Conservation (phyloP, 2,797 vertebrate species). For the Crocidura indochinensis region DNA sequence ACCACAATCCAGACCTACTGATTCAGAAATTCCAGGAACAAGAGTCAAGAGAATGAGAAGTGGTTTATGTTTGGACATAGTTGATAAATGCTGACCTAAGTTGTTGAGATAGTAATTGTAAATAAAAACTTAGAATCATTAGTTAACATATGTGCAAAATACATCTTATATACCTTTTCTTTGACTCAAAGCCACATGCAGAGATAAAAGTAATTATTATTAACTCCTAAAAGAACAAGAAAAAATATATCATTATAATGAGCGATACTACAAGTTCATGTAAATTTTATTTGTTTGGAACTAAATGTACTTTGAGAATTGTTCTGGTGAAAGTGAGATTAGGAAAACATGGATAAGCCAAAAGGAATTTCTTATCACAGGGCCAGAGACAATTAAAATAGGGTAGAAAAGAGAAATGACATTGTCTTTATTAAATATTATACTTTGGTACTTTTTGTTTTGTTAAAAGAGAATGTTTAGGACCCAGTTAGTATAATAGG, state of each 20-base stretch:
- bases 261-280: not conserved
- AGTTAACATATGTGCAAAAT: not conserved
- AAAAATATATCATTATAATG: not conserved
- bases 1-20: not conserved
- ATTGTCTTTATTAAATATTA: not conserved
- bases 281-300: not conserved
- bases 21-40: slow-evolving; percentile 6
- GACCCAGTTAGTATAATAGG: not conserved
- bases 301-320: not conserved
- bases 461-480: slow-evolving; percentile 22
- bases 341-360: not conserved
- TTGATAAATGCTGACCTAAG: slow-evolving; percentile 12
- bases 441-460: not conserved
- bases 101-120: not conserved
- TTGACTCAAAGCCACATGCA: not conserved
- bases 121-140: not conserved
- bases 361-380: not conserved
- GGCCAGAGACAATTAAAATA: not conserved
- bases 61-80: slow-evolving; percentile 7
- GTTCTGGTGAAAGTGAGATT: not conserved
- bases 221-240: not conserved
- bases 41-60: slow-evolving; percentile 29
- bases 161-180: not conserved
- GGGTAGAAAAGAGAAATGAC: not conserved
- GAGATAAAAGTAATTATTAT: not conserved